phyloP scores from a whole-genome alignment of 2,113 vertebrate genomes.

The Oncorhynchus keta region DNA sequence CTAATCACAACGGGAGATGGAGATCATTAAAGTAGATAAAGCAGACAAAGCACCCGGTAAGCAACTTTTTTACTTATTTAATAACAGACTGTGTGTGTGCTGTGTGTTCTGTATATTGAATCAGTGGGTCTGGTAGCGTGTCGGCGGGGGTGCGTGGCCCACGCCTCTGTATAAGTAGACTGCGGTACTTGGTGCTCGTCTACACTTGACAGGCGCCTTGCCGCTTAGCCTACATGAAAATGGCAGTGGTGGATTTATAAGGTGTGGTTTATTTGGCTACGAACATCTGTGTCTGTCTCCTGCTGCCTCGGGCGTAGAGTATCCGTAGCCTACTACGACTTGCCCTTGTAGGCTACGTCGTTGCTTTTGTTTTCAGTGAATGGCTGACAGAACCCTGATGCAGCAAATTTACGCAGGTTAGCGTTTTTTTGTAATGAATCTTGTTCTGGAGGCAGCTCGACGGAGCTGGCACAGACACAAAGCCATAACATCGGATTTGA shows the following conservation, averaged over 20 bases:
- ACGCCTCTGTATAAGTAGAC: constrained; percentile 54
- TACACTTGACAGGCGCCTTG: constrained; percentile 40
- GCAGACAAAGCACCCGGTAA: constrained; percentile 80
- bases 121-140: constrained; percentile 1
- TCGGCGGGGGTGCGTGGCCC: constrained; percentile 19
- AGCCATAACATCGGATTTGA: too few relatives aligned
- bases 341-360: background rate
- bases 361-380: constrained; percentile 22
- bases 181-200: constrained; percentile 65
- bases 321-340: background rate
- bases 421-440: too few relatives aligned
- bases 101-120: background rate
- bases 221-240: constrained; percentile 38
- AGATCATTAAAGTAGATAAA: constrained; percentile 45
- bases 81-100: background rate
- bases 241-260: constrained; percentile 61
- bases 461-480: too few relatives aligned
- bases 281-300: constrained; percentile 3
- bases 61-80: constrained; percentile 40
- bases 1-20: constrained; percentile 76
- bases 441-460: too few relatives aligned
- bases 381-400: constrained; percentile 39
- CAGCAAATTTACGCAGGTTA: constrained; percentile 30
- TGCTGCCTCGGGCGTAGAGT: background rate
- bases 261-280: constrained; percentile 15